Evolutionary conservation across 2,797 vertebrate genomes (phyloP), one percentile per base, ranked within the genome.

Genomic region (Lepidocolaptes lacrymiger): DNA sequence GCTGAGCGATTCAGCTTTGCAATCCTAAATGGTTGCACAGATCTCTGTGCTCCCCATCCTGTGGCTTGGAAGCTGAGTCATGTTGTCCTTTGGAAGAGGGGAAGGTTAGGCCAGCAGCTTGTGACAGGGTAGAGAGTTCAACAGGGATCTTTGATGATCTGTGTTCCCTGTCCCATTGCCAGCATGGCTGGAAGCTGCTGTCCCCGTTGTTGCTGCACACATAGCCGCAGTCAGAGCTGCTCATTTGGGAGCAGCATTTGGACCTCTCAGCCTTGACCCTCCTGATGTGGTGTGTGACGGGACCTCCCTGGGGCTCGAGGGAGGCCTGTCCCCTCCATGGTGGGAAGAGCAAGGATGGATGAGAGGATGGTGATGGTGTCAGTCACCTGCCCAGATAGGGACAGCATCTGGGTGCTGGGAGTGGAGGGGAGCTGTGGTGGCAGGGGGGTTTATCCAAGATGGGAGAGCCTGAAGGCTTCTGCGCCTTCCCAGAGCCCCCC

Each of bases 211-310:
- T 34, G 12, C 2, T 4, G 27, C 39, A 34, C 28, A 59, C 28
- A 5, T 22, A 55, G 75, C 32, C 3, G 0, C 28, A 24, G 46
- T 51, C 72, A 59, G n/a, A 80, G 24, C 73, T 76, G 10, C 51
- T 64, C 3, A 0, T 41, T 0, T 61, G 14, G 19, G 62, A 82
- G 5, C 85, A 71, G 39, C 24, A 2, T 36, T 62, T 43, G 14
- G 23, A 32, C 39, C 26, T 19, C 24, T 37, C 18, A 59, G 72
- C 52, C 30, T 5, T n/a, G 14, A 18, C 12, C 8, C n/a, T 56
- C 59, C 41, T 0, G 0, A 8, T 14, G 22, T 51, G 22, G 26
- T 68, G 51, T 12, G 4, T 13, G 23, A 10, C 0, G 1, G 18
- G 20, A 54, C 16, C 28, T 52, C 43, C 37, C 61, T 37, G 27